Evolutionary conservation across 1,140 invertebrate species (phyloP).

Genomic region (Drosophila pallidifrons): DNA sequence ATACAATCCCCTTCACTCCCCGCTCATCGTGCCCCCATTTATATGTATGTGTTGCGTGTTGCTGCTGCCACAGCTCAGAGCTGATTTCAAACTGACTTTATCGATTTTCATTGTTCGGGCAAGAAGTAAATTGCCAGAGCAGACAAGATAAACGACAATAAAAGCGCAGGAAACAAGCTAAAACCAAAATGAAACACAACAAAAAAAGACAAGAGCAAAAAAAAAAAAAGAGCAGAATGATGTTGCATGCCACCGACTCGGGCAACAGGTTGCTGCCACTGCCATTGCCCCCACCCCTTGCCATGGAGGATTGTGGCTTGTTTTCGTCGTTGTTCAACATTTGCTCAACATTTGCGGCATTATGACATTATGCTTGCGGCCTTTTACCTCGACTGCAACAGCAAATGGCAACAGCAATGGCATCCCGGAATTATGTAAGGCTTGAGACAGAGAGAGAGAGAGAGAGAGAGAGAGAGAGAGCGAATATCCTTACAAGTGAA

Average conservation of each 20-base stretch:
- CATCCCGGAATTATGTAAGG: not conserved
- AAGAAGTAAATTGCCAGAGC: conserved; percentile 27
- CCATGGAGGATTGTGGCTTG: conserved; percentile 36
- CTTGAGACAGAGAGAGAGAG: not conserved
- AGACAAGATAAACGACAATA: conserved; percentile 56
- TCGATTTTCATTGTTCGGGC: conserved; percentile 50
- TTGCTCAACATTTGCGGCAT: conserved; percentile 26
- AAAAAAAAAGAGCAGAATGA: conserved; percentile 10
- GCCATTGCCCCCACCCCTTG: not conserved
- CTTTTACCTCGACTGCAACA: not conserved
- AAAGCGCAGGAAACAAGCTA: conserved; percentile 44
- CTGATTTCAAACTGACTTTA: conserved; percentile 33
- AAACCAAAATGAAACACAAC: conserved; percentile 18
- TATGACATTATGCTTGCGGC: conserved; percentile 21
- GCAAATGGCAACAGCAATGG: too few species aligned
- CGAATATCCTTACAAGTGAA: not conserved
- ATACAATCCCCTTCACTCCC: conserved; percentile 2
- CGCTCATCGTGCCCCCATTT: not conserved
- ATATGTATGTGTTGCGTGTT: conserved; percentile 2
- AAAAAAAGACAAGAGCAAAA: not conserved
- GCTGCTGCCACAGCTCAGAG: not conserved
- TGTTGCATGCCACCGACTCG: conserved; percentile 24
- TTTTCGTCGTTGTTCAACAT: conserved; percentile 38
- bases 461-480: too few species aligned
- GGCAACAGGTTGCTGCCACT: conserved; percentile 65